Percentiles rank a stretch among this genome's conserved stretches.
These are phyloP conservation scores for Allolobophora icterica DNA, from an alignment of 2,888 invertebrate genomes.

Conservation along the genomic window DNA sequence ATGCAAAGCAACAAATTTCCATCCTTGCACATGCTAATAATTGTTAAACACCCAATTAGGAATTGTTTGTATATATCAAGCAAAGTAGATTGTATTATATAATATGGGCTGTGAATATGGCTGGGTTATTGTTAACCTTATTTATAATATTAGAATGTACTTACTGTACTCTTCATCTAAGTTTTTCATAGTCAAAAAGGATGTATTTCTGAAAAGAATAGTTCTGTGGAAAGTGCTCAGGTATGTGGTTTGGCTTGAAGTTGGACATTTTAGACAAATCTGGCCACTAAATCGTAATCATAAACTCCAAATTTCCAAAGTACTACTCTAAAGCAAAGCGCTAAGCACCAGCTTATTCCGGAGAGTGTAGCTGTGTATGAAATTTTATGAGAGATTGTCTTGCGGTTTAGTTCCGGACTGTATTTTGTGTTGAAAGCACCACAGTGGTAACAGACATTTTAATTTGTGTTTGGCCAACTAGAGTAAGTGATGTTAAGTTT, in stretches of 20 bases:
- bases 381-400: not conserved
- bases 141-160: not conserved
- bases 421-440: too few relatives aligned
- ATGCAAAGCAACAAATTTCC: not conserved
- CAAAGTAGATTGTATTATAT: not conserved
- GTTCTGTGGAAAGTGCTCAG: constrained; percentile 5
- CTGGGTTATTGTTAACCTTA: not conserved
- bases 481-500: not conserved
- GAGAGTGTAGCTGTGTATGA: too few relatives aligned
- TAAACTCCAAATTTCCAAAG: too few relatives aligned
- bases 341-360: too few relatives aligned
- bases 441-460: not conserved
- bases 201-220: not conserved
- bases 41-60: constrained; percentile 1
- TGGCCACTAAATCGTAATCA: too few relatives aligned
- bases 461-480: not conserved
- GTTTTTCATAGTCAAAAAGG: not conserved
- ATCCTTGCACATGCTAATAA: constrained; percentile 11
- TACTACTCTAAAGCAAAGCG: too few relatives aligned
- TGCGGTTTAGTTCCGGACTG: not conserved
- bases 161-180: not conserved
- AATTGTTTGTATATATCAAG: not conserved
- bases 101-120: not conserved
- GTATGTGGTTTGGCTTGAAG: not conserved
- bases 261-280: not conserved